These are phyloP conservation scores for Macropus fuliginosus DNA, from an alignment of 2,797 vertebrate genomes.

Conservation along the genomic window DNA sequence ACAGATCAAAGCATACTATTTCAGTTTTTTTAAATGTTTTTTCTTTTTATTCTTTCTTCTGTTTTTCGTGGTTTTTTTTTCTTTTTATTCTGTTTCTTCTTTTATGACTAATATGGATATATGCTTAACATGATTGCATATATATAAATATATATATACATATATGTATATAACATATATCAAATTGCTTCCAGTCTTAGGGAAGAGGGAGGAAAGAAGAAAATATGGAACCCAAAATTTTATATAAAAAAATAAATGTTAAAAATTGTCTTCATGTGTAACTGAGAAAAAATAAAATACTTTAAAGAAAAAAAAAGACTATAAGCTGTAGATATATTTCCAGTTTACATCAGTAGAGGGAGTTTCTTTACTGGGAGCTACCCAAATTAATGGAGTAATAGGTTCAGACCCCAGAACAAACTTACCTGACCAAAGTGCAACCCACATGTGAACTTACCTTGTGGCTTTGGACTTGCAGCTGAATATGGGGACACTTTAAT, in stretches of 20 bases:
- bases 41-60: too few species aligned
- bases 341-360: background rate
- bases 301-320: background rate
- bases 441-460: conserved; percentile 79
- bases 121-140: background rate
- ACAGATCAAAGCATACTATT: background rate
- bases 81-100: background rate
- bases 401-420: background rate
- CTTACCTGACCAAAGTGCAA: background rate
- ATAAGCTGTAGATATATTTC: background rate
- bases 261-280: background rate
- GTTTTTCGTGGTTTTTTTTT: too few species aligned
- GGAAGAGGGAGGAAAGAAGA: background rate
- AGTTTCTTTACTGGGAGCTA: background rate
- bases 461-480: conserved; percentile 86
- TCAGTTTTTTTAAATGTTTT: background rate
- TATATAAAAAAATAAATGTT: background rate
- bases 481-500: conserved; percentile 74
- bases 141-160: too few species aligned
- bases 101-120: background rate
- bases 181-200: background rate
- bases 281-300: background rate
- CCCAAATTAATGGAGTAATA: background rate
- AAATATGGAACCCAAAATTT: background rate
- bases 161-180: background rate